Evolutionary conservation across 1,140 invertebrate genomes (phyloP).

Genomic region (Aphaenogaster rudis): DNA sequence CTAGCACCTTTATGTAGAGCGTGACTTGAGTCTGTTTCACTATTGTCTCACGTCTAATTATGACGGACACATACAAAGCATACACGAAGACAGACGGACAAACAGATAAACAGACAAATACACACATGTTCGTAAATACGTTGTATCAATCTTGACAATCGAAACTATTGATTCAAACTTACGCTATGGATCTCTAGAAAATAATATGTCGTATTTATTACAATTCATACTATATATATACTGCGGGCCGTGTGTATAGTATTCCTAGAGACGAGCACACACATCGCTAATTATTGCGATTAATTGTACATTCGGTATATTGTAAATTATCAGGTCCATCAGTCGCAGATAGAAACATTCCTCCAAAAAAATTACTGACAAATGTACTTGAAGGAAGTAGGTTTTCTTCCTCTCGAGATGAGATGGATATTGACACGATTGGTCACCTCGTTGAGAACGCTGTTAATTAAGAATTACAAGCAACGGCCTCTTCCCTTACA

Average conservation of each 20-base stretch:
- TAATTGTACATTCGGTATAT: slow-evolving; percentile 62
- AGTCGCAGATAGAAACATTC: neutral
- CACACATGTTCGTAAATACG: slow-evolving; percentile 47
- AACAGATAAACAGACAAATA: slow-evolving; percentile 21
- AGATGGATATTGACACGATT: slow-evolving; percentile 4
- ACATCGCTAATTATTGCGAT: slow-evolving; percentile 50
- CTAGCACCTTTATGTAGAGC: slow-evolving; percentile 50
- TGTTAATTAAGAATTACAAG: slow-evolving; percentile 66
- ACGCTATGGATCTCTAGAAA: slow-evolving; percentile 60
- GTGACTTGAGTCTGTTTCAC: slow-evolving; percentile 57
- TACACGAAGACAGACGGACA: neutral
- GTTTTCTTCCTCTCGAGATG: slow-evolving; percentile 17
- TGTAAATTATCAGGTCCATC: slow-evolving; percentile 32
- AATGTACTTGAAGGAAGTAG: neutral
- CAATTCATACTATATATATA: slow-evolving; percentile 44
- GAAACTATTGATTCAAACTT: slow-evolving; percentile 72
- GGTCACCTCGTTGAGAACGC: slow-evolving; percentile 10
- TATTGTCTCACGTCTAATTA: slow-evolving; percentile 49
- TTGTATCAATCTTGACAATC: slow-evolving; percentile 80
- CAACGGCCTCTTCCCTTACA: slow-evolving; percentile 78
- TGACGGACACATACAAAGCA: neutral
- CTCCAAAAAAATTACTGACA: neutral
- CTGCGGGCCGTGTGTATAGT: slow-evolving; percentile 56
- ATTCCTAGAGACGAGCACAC: slow-evolving; percentile 57
- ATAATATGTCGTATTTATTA: slow-evolving; percentile 67